These are phyloP conservation scores for Acrocyrtus sp. DNA, from an alignment of 2,888 invertebrate genomes.

Conservation along the genomic window DNA sequence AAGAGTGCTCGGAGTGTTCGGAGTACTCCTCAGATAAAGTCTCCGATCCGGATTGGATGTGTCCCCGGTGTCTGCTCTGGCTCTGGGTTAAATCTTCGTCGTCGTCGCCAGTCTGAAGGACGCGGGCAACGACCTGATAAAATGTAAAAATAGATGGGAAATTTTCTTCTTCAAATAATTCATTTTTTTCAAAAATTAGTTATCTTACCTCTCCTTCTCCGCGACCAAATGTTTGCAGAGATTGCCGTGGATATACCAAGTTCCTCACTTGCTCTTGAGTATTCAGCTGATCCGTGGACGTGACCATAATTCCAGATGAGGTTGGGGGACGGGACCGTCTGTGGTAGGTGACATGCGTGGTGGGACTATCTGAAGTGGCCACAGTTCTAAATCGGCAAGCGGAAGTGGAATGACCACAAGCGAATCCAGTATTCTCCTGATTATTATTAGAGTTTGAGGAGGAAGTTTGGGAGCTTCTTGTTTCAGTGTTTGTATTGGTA, in stretches of 20 bases:
- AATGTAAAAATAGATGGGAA: too few species aligned
- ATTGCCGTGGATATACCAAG: conserved; percentile 60
- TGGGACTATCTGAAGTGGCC: too few species aligned
- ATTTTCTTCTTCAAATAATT: background rate
- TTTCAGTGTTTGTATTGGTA: too few species aligned
- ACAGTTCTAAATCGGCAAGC: too few species aligned
- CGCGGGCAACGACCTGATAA: conserved; percentile 61
- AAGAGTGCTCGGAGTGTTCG: conserved; percentile 4
- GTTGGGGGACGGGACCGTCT: conserved; percentile 60
- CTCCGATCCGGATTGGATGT: too few species aligned
- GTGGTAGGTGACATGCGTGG: conserved; percentile 56
- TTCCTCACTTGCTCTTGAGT: conserved; percentile 41
- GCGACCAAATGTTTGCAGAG: conserved; percentile 55
- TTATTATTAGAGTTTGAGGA: too few species aligned
- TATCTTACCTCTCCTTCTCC: conserved; percentile 61
- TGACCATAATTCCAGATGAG: conserved; percentile 52
- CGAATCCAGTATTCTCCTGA: too few species aligned
- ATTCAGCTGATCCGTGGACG: too few species aligned
- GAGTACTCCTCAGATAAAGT: conserved; percentile 48
- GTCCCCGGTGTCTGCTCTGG: too few species aligned
- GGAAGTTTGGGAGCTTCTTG: too few species aligned
- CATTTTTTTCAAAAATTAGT: background rate
- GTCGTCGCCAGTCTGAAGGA: conserved; percentile 58
- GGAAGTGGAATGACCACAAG: too few species aligned
- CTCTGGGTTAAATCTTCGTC: too few species aligned